Conservation (phyloP, 2,888 invertebrate species). For the Geotrupes spiniger region DNA sequence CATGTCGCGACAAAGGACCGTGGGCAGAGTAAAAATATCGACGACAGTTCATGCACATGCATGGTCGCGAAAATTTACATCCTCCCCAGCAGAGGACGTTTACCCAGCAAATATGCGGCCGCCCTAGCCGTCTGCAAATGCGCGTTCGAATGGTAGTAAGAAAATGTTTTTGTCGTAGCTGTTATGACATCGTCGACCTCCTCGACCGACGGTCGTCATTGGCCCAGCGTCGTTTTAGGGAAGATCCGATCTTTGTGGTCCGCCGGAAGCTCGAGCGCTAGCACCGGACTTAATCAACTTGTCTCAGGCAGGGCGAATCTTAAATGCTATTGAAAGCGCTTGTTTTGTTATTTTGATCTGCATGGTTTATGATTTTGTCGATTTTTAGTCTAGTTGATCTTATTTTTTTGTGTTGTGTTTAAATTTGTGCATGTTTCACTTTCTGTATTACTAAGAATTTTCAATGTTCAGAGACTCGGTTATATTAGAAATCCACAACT, state of each 20-base stretch:
- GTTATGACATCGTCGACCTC: constrained; percentile 48
- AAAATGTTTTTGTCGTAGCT: constrained; percentile 11
- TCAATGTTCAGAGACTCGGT: too few relatives aligned
- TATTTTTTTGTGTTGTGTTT: constrained; percentile 7
- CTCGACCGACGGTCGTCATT: constrained; percentile 56
- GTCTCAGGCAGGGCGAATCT: constrained; percentile 64
- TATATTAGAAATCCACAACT: too few relatives aligned
- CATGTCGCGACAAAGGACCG: constrained; percentile 19
- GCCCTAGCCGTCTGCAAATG: not conserved
- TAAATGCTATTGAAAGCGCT: constrained; percentile 9
- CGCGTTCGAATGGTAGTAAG: not conserved
- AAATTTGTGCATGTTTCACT: constrained; percentile 10
- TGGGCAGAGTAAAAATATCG: constrained; percentile 21
- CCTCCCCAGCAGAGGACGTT: constrained; percentile 4
- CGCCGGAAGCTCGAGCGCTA: constrained; percentile 69
- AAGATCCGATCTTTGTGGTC: constrained; percentile 89
- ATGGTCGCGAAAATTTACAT: not conserved
- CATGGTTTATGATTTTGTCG: not conserved
- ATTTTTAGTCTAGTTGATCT: constrained; percentile 1
- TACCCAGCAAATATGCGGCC: not conserved
- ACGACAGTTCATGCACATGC: not conserved
- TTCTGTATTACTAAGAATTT: too few relatives aligned
- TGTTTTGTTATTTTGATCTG: too few relatives aligned
- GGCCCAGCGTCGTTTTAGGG: constrained; percentile 78
- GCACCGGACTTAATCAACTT: constrained; percentile 77